phyloP scores from a whole-genome alignment of 1,140 invertebrate genomes.

The Pentalonia nigronervosa region DNA sequence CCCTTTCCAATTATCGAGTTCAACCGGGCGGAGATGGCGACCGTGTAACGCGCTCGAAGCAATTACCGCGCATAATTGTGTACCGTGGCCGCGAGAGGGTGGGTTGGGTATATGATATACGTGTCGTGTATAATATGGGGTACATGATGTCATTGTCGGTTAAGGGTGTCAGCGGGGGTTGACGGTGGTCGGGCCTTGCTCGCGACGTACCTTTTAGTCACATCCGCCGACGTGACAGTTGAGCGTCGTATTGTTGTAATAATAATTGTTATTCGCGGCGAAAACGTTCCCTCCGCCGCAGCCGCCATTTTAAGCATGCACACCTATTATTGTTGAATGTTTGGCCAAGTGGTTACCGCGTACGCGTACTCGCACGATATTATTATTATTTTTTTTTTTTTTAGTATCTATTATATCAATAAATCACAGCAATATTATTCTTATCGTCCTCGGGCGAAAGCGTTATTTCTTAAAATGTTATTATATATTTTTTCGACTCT shows the following conservation, averaged over 20 bases:
- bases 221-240: background rate
- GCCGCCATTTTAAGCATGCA: too few species aligned
- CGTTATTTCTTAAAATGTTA: background rate
- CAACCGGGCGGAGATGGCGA: background rate
- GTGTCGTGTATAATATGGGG: background rate
- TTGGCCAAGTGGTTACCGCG: too few species aligned
- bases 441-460: background rate
- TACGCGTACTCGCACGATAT: background rate
- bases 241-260: too few species aligned
- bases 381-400: too few species aligned
- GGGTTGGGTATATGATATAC: background rate
- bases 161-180: background rate
- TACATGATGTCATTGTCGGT: background rate
- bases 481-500: background rate
- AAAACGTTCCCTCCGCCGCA: background rate
- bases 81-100: background rate
- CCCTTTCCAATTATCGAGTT: background rate
- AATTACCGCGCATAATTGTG: background rate
- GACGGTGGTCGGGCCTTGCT: too few species aligned
- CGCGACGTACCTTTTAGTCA: background rate
- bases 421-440: background rate
- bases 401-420: background rate
- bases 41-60: background rate
- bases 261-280: background rate
- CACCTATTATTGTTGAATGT: too few species aligned